Conservation (phyloP, 1,140 invertebrate genomes). For the Hermatobates lingyangjiaoensis region DNA sequence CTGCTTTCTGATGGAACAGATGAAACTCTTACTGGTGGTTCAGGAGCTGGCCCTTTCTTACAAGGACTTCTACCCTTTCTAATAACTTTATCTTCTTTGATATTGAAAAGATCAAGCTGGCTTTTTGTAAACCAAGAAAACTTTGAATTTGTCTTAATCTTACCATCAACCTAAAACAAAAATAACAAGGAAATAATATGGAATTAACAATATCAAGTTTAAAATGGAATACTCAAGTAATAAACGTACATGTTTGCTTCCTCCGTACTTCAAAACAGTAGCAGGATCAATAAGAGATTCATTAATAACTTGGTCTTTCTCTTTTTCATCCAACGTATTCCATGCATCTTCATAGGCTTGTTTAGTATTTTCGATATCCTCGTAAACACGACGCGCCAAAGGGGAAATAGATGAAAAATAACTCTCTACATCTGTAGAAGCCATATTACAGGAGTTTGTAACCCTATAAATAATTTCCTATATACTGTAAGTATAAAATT, state of each 20-base stretch:
- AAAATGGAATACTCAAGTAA: background rate
- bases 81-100: background rate
- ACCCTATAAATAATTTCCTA: no score
- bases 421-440: no score
- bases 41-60: background rate
- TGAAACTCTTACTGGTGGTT: background rate
- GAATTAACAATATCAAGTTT: background rate
- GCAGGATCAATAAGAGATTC: background rate
- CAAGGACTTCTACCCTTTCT: background rate
- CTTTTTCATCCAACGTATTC: background rate
- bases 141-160: background rate
- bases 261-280: background rate
- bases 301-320: constrained; percentile 1
- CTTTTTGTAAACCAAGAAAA: constrained; percentile 1
- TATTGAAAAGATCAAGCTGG: background rate
- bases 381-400: background rate
- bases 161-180: background rate
- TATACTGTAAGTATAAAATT: no score
- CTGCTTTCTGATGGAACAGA: background rate
- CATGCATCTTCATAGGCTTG: background rate
- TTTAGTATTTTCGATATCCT: background rate
- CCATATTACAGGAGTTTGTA: no score
- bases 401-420: background rate
- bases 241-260: background rate
- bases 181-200: background rate